Conservation (phyloP, 2,113 vertebrate genomes). For the Hiodon alosoides region DNA sequence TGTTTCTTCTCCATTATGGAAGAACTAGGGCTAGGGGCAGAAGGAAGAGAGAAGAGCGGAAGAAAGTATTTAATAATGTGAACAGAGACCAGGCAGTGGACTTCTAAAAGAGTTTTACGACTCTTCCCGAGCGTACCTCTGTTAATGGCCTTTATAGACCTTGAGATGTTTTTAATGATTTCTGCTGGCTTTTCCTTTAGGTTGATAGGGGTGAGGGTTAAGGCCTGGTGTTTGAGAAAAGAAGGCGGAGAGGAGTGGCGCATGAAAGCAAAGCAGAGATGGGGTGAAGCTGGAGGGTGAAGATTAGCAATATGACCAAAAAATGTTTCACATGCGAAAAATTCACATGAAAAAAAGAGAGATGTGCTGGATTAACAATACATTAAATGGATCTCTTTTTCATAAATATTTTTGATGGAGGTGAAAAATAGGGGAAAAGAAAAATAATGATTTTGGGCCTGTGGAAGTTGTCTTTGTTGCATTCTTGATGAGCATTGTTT, state of each 20-base stretch:
- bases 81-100: neutral
- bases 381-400: neutral
- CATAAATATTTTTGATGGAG: slow-evolving; percentile 1
- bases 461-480: neutral
- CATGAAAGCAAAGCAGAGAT: neutral
- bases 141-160: slow-evolving; percentile 36
- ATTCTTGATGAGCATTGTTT: neutral
- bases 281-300: neutral
- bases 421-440: neutral
- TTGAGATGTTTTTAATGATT: slow-evolving; percentile 41
- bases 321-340: neutral
- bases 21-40: neutral
- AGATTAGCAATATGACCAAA: neutral
- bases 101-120: slow-evolving; percentile 33
- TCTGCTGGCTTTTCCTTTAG: slow-evolving; percentile 11
- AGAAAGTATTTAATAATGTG: neutral
- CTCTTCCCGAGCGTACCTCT: slow-evolving; percentile 39
- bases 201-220: neutral
- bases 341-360: slow-evolving; percentile 8
- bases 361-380: neutral
- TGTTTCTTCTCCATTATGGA: neutral
- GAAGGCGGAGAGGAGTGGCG: neutral
- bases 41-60: slow-evolving; percentile 27
- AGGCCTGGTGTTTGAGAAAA: neutral
- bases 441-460: neutral